Evolutionary conservation across 2,113 vertebrate species (phyloP).

Genomic region (Fregata magnificens): DNA sequence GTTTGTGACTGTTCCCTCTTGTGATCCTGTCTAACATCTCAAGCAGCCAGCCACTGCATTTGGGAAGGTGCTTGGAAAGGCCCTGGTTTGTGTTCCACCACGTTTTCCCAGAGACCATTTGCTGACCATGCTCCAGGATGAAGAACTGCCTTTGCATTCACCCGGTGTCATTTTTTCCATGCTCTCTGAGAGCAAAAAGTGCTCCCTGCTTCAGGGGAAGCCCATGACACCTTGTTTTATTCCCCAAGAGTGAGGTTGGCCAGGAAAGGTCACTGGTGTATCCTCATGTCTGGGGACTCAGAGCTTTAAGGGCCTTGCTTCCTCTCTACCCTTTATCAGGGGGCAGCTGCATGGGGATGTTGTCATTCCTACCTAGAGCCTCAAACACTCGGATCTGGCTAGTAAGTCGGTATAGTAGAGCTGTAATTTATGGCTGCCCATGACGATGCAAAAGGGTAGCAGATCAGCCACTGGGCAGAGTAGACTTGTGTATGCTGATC

Average conservation of each 20-base stretch:
- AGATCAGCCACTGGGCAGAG: background rate
- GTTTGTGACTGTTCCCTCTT: background rate
- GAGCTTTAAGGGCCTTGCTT: background rate
- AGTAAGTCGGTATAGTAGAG: background rate
- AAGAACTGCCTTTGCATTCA: background rate
- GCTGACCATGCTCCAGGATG: background rate
- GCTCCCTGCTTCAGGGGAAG: background rate
- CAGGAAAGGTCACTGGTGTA: background rate
- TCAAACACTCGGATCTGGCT: background rate
- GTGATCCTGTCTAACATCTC: background rate
- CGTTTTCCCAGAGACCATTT: background rate
- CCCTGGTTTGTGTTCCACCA: background rate
- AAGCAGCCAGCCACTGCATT: background rate
- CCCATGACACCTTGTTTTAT: background rate
- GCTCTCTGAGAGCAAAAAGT: background rate
- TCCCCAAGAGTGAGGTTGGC: background rate
- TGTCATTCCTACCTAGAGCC: background rate
- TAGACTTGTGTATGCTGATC: background rate
- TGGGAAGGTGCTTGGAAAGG: background rate
- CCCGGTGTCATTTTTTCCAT: accelerated
- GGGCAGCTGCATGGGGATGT: background rate
- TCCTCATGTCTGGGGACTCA: background rate
- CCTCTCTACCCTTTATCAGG: background rate
- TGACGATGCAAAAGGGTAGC: background rate
- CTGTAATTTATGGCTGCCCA: background rate